Evolutionary conservation across 2,797 vertebrate species (phyloP), one percentile per base, ranked within the genome.

Genomic region (Streptopelia turtur): DNA sequence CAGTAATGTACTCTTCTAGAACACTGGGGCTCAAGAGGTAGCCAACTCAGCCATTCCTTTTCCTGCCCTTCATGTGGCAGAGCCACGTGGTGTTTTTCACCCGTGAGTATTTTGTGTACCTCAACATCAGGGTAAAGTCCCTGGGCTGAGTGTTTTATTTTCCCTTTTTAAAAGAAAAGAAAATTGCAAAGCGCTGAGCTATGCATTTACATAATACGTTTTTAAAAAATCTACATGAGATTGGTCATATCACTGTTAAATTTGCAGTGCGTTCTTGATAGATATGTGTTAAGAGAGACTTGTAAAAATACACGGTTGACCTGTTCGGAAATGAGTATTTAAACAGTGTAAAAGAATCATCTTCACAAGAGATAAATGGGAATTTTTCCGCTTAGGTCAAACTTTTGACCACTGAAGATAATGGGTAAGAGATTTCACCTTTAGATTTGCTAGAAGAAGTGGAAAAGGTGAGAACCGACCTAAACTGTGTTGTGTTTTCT

Each of bases 21-120:
- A 56, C 12, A 9, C 10, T 30, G 33, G 41, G 49, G 65, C 23
- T 23, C 20, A 45, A 31, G 59, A 50, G 35, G 14, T 16, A 27
- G 55, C 12, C 13, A 49, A 50, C 18, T 60, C 2, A 0, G 41
- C 50, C 50, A 5, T 52, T 8, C 43, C 13, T 47, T 55, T 64
- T n/a, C 43, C 2, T 1, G 16, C 10, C 10, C 11, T 55, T 75
- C 31, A 6, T 2, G 0, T 2, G 27, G 69, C 75, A n/a, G 43
- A 74, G 27, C 60, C 13, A 6, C 11, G 37, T 43, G 8, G 30
- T 24, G 6, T 16, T 79, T 79, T 53, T 37, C 22, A 50, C 60
- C 17, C 0, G 1, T 11, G 16, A 28, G 9, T 24, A 13, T 64
- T 64, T 56, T 31, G 24, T 4, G 1, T 60, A 12, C 28, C 35